phyloP scores from a whole-genome alignment of 2,888 invertebrate species.

The Eremobia ochroleuca region DNA sequence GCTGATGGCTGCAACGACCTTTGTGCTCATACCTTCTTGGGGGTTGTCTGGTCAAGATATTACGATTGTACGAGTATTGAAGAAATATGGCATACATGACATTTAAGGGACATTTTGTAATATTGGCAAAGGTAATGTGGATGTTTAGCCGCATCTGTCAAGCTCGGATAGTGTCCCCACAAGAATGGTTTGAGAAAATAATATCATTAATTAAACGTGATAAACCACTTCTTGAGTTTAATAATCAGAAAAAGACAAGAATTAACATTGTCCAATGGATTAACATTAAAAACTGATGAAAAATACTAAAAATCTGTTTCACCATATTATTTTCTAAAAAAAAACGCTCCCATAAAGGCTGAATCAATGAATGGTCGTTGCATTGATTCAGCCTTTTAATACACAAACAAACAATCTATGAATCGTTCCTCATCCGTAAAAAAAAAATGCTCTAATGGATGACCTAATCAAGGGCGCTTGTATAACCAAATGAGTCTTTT shows the following conservation, averaged over 20 bases:
- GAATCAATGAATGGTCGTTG: too few relatives aligned
- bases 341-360: neutral
- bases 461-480: constrained; percentile 5
- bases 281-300: neutral
- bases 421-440: constrained; percentile 14
- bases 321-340: neutral
- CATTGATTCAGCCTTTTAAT: neutral
- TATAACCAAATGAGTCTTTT: constrained; percentile 2
- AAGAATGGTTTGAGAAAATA: neutral
- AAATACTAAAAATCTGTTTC: neutral
- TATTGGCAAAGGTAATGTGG: neutral
- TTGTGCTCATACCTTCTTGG: constrained; percentile 41
- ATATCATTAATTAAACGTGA: too few relatives aligned
- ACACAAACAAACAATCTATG: neutral
- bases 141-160: constrained; percentile 27
- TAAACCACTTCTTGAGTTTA: too few relatives aligned
- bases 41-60: constrained; percentile 44
- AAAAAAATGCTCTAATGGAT: neutral
- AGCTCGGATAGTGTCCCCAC: neutral
- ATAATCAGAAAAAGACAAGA: too few relatives aligned
- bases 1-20: constrained; percentile 55
- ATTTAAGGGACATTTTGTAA: neutral
- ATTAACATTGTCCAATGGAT: neutral
- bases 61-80: constrained; percentile 10
- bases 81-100: neutral